Base-by-base conservation (phyloP, 2,888 invertebrate genomes). In the Caenorhabditis wallacei region DNA sequence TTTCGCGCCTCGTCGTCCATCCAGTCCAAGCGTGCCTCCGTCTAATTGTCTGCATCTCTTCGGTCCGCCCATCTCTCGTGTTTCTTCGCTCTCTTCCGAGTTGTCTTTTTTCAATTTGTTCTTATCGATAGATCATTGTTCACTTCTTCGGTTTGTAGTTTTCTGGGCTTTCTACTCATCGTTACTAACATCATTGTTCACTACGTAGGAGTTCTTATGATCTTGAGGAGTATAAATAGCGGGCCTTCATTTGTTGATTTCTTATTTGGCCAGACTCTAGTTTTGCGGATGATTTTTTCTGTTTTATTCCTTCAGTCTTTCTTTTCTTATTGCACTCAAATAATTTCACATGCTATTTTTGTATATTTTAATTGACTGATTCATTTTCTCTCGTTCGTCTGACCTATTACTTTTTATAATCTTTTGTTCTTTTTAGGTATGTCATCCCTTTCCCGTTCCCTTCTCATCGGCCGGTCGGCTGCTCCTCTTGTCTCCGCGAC, bases 71-170 rank as follows among this genome's bases (percentile, higher is more conserved):
- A 51, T 76, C 68, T 68, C 40, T 11, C 20, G 10, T 72, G n/a
- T 30, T 71, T 35, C 35, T 40, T 53, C 53, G 20, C 63, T 56
- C 46, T 2, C 26, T 43, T 63, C 51, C 61, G 51, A 59, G 37
- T 71, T 71, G 53, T 63, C 24, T 24, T 43, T 18, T 48, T 26
- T 51, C 61, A 20, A 10, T 56, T 64, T 53, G 64, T 46, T 66
- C 64, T 64, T 74, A 74, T 66, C 66, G 66, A 75, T 75, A 75
- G 48, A 66, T 57, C 66, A 75, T 48, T 75, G 75, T 66, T 75
- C 75, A 75, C 54, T 63, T 35, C n/a, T 18, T 11, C 35, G 53
- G 22, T 24, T 53, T 43, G 30, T 35, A 63, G 46, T 10, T 1
- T 24, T 24, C 18, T 51, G 35, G 10, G 8, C 18, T 4, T 40